phyloP scores from a whole-genome alignment of 2,113 vertebrate genomes.

The Dromaius novaehollandiae region DNA sequence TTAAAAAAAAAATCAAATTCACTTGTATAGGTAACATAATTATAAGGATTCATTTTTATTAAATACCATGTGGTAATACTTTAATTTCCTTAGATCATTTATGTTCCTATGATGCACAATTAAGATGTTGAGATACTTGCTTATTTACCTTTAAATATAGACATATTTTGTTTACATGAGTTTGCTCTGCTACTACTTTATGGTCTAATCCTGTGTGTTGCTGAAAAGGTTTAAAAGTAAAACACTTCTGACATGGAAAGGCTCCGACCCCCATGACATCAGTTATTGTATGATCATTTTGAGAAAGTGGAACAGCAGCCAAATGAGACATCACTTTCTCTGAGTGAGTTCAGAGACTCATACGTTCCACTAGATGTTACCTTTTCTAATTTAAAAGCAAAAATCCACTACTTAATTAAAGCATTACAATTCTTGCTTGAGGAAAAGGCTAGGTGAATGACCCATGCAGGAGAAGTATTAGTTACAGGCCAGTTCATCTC shows the following conservation, averaged over 20 bases:
- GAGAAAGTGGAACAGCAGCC: background rate
- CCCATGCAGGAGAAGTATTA: background rate
- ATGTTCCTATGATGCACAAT: background rate
- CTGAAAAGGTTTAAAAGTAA: background rate
- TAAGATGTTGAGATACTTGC: background rate
- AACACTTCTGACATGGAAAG: background rate
- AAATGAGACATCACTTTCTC: background rate
- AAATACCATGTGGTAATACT: background rate
- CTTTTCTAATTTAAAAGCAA: constrained; percentile 5
- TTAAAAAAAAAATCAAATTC: background rate
- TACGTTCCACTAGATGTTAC: background rate
- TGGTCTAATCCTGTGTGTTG: background rate
- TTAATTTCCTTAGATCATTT: background rate
- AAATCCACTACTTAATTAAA: background rate
- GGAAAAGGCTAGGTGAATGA: background rate
- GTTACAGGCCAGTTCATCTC: background rate
- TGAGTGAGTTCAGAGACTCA: background rate
- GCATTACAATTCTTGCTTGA: background rate
- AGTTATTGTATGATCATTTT: background rate
- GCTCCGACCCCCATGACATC: background rate
- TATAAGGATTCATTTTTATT: background rate
- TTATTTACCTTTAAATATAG: background rate
- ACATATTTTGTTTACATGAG: background rate
- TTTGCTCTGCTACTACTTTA: background rate
- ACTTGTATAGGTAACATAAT: background rate